Evolutionary conservation across 2,797 vertebrate species (phyloP).

Genomic region (Sebastes oblongus): DNA sequence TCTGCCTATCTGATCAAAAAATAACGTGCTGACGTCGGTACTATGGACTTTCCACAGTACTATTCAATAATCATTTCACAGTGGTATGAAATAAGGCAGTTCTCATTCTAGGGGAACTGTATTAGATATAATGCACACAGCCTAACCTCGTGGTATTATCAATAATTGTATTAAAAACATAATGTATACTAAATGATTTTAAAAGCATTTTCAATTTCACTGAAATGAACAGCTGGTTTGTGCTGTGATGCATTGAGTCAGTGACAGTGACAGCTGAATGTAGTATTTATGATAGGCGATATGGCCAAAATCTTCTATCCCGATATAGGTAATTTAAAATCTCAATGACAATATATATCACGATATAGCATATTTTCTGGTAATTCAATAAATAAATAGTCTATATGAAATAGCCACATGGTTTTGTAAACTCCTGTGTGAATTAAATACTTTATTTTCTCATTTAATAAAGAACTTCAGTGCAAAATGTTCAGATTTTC

Average conservation of each 20-base stretch:
- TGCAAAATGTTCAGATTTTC: no score
- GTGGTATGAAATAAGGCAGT: neutral
- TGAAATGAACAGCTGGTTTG: neutral
- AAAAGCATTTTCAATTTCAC: neutral
- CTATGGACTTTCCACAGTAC: neutral
- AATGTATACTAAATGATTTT: neutral
- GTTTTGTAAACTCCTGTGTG: no score
- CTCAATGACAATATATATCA: fast-evolving
- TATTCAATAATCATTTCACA: conserved; percentile 17
- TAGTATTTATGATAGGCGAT: neutral
- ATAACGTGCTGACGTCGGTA: conserved; percentile 30
- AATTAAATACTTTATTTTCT: no score
- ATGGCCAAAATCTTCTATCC: no score
- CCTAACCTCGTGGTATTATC: neutral
- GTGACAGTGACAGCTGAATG: neutral
- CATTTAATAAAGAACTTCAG: no score
- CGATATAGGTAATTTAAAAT: fast-evolving
- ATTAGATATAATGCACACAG: neutral
- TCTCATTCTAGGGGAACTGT: neutral
- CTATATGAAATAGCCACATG: no score
- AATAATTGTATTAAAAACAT: neutral
- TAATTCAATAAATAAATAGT: no score
- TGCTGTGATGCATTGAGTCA: neutral
- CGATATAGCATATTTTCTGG: no score
- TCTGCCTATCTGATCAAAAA: conserved; percentile 20